A percentile compares a stretch with the other conserved stretches of the same genome.
Conservation (phyloP, 2,113 vertebrate genomes). For the Crotalus viridis region DNA sequence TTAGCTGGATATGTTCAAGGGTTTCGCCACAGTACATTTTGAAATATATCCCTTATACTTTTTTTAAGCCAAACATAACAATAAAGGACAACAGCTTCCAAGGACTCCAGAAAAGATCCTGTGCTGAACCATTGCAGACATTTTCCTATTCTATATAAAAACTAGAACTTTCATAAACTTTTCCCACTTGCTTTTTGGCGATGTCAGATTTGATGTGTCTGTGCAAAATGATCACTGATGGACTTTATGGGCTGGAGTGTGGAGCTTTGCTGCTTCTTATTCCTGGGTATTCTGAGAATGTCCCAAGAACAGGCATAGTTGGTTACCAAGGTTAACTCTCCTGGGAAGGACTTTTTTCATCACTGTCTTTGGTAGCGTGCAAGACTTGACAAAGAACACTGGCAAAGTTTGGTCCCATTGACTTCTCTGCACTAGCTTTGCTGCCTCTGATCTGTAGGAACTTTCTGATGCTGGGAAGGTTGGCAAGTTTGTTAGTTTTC, state of each 20-base stretch:
- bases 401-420: not conserved
- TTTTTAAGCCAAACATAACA: not conserved
- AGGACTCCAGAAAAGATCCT: not conserved
- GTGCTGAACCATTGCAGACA: not conserved
- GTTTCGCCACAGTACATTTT: not conserved
- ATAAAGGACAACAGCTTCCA: not conserved
- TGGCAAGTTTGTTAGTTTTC: not conserved
- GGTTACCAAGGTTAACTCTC: not conserved
- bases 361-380: not conserved
- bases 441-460: not conserved
- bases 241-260: not conserved
- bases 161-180: not conserved
- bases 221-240: not conserved
- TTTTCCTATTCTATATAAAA: not conserved
- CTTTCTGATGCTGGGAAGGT: not conserved
- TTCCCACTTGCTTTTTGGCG: not conserved
- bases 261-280: not conserved
- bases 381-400: not conserved
- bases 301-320: not conserved
- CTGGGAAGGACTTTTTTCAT: not conserved
- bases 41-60: not conserved
- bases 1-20: not conserved
- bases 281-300: not conserved
- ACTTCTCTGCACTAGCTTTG: not conserved
- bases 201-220: not conserved